Conservation (phyloP, 2,113 vertebrate genomes). For the Erinaceus europaeus region DNA sequence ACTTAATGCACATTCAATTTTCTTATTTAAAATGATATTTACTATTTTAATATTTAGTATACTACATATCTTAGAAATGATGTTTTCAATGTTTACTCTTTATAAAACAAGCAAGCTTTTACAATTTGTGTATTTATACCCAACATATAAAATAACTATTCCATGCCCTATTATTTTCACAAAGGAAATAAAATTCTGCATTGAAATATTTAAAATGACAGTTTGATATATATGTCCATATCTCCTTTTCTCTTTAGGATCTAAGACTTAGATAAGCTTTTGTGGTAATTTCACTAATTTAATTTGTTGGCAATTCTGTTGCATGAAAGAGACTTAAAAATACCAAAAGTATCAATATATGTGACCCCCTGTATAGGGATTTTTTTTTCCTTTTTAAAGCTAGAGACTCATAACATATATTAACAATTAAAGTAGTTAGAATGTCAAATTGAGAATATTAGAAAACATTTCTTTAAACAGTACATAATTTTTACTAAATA, state of each 20-base stretch:
- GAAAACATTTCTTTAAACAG: background rate
- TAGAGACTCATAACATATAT: background rate
- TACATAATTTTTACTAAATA: background rate
- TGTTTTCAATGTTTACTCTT: background rate
- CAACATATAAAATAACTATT: background rate
- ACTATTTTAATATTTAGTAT: background rate
- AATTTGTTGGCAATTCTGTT: slow-evolving; percentile 50
- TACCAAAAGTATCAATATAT: background rate
- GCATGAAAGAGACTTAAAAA: background rate
- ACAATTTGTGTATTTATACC: background rate
- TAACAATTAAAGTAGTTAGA: background rate
- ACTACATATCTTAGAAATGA: background rate
- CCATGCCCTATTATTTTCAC: too few relatives aligned
- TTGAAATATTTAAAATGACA: slow-evolving; percentile 30
- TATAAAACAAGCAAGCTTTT: background rate
- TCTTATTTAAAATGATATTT: background rate
- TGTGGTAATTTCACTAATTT: too few relatives aligned
- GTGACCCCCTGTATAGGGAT: background rate
- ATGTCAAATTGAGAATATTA: background rate
- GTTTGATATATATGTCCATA: slow-evolving; percentile 21
- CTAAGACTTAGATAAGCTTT: background rate
- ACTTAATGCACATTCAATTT: background rate
- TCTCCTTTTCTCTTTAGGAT: background rate
- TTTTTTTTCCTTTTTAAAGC: too few relatives aligned
- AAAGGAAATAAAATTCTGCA: slow-evolving; percentile 37